Conservation (phyloP, 2,888 invertebrate genomes). For the Hydriomena furcata region DNA sequence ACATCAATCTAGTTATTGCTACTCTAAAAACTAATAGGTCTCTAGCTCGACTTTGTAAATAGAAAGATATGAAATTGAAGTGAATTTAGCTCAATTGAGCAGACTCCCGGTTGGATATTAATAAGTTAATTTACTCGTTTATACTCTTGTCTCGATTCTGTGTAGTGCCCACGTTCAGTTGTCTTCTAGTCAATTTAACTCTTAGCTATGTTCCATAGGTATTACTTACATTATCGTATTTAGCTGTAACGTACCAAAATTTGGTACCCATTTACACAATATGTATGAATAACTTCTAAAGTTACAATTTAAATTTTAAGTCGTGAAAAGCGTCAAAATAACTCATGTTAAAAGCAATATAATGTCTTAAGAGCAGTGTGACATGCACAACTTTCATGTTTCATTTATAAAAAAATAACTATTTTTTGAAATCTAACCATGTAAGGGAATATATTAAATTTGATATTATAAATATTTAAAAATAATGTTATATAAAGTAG, state of each 20-base stretch:
- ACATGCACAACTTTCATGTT: no score
- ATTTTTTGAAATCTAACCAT: no score
- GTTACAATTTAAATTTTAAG: neutral
- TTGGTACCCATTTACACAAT: neutral
- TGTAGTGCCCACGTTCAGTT: conserved; percentile 14
- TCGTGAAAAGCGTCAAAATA: no score
- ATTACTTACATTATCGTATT: neutral
- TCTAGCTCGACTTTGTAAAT: neutral
- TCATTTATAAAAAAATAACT: no score
- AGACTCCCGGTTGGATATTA: conserved; percentile 10
- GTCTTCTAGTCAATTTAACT: conserved; percentile 29
- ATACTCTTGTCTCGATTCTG: conserved; percentile 5
- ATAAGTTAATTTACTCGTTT: conserved; percentile 2
- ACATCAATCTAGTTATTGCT: neutral
- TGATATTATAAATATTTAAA: neutral
- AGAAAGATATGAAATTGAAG: conserved; percentile 4
- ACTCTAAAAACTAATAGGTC: neutral
- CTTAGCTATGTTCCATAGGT: conserved; percentile 9
- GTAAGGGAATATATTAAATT: neutral
- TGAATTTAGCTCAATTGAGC: conserved; percentile 15
- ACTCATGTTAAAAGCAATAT: neutral
- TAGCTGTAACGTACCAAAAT: neutral
- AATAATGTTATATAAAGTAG: no score
- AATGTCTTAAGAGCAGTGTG: no score
- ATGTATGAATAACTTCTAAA: conserved; percentile 3